Evolutionary conservation across 1,140 invertebrate genomes (phyloP).

Genomic region (Panagrolaimus sp.): DNA sequence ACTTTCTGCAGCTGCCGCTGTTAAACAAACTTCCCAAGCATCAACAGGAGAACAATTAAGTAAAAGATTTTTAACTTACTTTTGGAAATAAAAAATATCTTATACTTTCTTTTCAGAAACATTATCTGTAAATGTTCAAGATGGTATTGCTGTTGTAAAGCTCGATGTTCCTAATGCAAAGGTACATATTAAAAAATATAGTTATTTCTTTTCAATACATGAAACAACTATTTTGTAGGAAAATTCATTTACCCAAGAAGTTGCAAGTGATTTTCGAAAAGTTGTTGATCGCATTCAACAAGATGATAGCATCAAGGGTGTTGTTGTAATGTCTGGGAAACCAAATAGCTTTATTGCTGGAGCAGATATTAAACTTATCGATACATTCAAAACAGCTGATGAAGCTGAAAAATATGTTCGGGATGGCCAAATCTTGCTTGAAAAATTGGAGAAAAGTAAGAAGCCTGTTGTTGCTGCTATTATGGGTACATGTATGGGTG

Average conservation of each 20-base stretch:
- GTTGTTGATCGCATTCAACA: conserved; percentile 45
- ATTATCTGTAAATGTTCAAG: conserved; percentile 31
- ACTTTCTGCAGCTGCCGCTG: background rate
- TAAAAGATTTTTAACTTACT: no score
- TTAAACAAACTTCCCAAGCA: background rate
- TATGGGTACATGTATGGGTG: conserved; percentile 87
- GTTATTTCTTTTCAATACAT: conserved; percentile 12
- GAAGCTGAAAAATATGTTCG: conserved; percentile 72
- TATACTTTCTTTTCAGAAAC: conserved; percentile 28
- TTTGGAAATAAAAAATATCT: background rate
- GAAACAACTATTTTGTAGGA: conserved; percentile 26
- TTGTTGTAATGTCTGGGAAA: conserved; percentile 90
- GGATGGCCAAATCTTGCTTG: conserved; percentile 68
- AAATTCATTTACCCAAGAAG: conserved; percentile 44
- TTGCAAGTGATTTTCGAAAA: conserved; percentile 34
- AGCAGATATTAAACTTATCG: conserved; percentile 77
- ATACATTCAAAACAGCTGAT: conserved; percentile 70
- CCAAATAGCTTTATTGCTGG: conserved; percentile 92
- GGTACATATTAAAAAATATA: conserved; percentile 24
- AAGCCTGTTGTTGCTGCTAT: conserved; percentile 92
- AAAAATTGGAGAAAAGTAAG: conserved; percentile 72
- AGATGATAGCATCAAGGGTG: conserved; percentile 69
- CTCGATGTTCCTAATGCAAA: conserved; percentile 50
- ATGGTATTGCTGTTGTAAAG: conserved; percentile 54
- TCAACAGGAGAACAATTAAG: background rate